Evolutionary conservation across 2,113 vertebrate species (phyloP), one percentile per base, ranked within the genome.

Genomic region (Pantherophis guttatus): DNA sequence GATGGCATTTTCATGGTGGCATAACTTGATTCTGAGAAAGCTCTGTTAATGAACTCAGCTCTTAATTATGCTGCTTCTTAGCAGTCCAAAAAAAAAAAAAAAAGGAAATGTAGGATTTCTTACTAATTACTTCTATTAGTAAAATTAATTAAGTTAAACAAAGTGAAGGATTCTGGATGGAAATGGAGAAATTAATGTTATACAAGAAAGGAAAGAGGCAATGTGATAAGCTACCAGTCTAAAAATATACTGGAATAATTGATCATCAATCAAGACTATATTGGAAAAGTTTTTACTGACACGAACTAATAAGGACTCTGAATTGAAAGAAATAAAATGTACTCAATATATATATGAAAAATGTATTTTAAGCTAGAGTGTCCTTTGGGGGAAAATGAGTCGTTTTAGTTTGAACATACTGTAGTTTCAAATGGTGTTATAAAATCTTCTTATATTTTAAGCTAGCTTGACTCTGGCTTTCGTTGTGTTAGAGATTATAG

Each of bases 201-300:
- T 91, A 92, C 96, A 95, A 93, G 93, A 59, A 86, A 93, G 91
- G 1, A 92, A 94, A 95, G 92, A 92, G 95, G 91, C 94, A 94
- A 94, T 13, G 13, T 58, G 92, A 91, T 95, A 95, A 53, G 91
- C 91, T 96, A 91, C 94, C 93, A n/a, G 86, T 70, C 87, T 96
- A 95, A 95, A 97, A 95, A 94, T 95, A 94, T 17, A 7, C 91
- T 54, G 91, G 91, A 96, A 95, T 94, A 90, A 95, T 86, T 87
- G 90, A 94, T 94, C 93, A 86, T 91, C 90, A 11, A 4, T 29
- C 90, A 55, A 39, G 21, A 55, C 29, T n/a, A 55, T 81, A 39
- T 44, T 44, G 44, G 1, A 52, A 13, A 15, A 23, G 50, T 44
- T 26, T 91, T 81, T n/a, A 11, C 23, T 81, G 65, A n/a, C 65